phyloP scores from a whole-genome alignment of 2,797 vertebrate species.

The Rhodeus uyekii region DNA sequence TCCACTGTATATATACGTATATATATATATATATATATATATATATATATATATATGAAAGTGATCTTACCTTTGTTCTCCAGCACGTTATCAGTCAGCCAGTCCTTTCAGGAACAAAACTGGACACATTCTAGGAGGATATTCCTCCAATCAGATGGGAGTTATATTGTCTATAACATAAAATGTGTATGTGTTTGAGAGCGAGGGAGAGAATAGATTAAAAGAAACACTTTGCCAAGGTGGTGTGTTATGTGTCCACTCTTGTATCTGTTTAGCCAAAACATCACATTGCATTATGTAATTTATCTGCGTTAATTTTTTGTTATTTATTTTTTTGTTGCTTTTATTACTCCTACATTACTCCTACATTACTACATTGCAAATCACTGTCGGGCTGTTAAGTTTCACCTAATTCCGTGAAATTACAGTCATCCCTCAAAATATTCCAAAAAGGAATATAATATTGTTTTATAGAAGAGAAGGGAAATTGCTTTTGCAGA shows the following conservation, averaged over 20 bases:
- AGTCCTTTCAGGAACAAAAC: constrained; percentile 67
- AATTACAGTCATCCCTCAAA: not conserved
- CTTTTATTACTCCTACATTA: not conserved
- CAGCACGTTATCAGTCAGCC: constrained; percentile 68
- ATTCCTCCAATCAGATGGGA: not conserved
- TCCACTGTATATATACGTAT: too few relatives aligned
- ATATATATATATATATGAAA: too few relatives aligned
- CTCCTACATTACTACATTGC: not conserved
- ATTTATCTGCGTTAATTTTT: too few relatives aligned
- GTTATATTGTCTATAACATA: not conserved
- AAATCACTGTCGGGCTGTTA: not conserved
- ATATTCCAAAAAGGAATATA: constrained; percentile 64
- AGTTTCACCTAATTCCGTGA: not conserved
- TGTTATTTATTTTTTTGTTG: too few relatives aligned
- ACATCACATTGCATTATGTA: not conserved
- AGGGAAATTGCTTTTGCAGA: constrained; percentile 44
- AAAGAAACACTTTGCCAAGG: not conserved
- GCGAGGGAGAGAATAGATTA: not conserved
- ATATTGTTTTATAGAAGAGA: constrained; percentile 54
- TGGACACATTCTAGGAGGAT: not conserved
- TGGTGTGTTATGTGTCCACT: not conserved
- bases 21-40: too few relatives aligned
- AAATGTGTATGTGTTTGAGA: not conserved
- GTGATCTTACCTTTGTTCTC: constrained; percentile 78
- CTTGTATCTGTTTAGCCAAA: not conserved